Base-by-base conservation (phyloP, 2,888 invertebrate species). In the Ectobius pallidus region DNA sequence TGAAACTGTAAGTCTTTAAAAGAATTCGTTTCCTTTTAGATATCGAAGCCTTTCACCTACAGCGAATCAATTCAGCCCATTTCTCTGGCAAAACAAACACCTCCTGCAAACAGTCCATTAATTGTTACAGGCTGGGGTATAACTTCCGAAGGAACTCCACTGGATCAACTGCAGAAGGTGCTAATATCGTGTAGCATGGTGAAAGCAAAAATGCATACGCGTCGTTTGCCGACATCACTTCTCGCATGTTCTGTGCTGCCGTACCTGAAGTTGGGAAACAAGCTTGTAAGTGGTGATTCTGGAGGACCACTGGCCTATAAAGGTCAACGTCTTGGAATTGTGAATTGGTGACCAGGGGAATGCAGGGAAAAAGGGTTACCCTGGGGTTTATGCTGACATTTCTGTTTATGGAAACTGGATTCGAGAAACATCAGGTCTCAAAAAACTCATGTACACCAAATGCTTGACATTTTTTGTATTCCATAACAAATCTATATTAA, bases 171-270 rank as follows among this genome's bases (percentile, higher is more conserved):
- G n/a, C 34, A 62, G 34, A 14, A 34, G 22, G 39, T 62, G 1
- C 34, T 1, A 32, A n/a, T 22, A 30, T 62, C 11, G 16, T 34
- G 18, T 32, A 62, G 11, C 30, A 20, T 7, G 20, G 34, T 0
- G 22, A 0, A 6, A 34, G 62, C 30, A 62, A 62, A 32, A 18
- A 1, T 9, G 34, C 34, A 34, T 62, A 62, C 20, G n/a, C n/a
- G n/a, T n/a, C n/a, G n/a, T 25, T 3, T n/a, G 62, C 7, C 14
- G 62, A 32, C 3, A 75, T 81, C 18, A 81, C 81, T 7, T 2
- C 70, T 16, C 83, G 84, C 22, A 87, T 87, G 87, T 84, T 87
- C 77, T 87, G 87, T 71, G 87, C 87, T 0, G 87, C 86, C 0
- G 30, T 42, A 14, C 32, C 82, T 0, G 84, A 85, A 3, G 84